phyloP scores from a whole-genome alignment of 1,140 invertebrate genomes.

The Anoplolepis gracilipes region DNA sequence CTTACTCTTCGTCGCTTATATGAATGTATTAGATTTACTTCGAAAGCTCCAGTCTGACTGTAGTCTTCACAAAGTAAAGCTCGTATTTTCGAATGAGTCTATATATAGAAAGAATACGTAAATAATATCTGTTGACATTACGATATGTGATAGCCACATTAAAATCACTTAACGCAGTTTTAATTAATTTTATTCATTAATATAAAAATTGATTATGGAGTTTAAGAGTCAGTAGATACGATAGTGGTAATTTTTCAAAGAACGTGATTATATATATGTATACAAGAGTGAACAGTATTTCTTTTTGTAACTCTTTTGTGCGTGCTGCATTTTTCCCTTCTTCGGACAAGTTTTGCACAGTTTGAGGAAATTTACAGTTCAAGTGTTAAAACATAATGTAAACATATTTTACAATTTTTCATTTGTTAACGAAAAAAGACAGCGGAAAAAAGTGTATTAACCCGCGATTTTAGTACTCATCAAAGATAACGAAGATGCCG shows the following conservation, averaged over 20 bases:
- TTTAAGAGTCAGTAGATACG: not conserved
- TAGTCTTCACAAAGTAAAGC: constrained; percentile 77
- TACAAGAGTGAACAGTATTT: not conserved
- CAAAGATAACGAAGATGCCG: constrained; percentile 81
- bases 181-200: not conserved
- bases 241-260: constrained; percentile 7
- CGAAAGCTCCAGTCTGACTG: constrained; percentile 75
- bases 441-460: not conserved
- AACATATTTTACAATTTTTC: constrained; percentile 37
- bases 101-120: not conserved
- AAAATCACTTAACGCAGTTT: not conserved
- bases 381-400: constrained; percentile 43
- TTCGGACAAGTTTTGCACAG: not conserved
- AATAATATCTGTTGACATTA: not conserved
- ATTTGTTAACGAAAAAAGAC: not conserved
- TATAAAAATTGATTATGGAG: not conserved
- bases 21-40: constrained; percentile 68
- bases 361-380: not conserved
- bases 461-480: constrained; percentile 15
- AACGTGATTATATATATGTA: not conserved
- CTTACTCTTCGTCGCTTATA: constrained; percentile 23
- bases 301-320: not conserved
- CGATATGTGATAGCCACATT: not conserved
- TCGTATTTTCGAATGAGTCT: not conserved
- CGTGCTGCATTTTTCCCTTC: not conserved